A percentile compares a stretch with the other conserved stretches of the same genome.
phyloP scores from a whole-genome alignment of 2,113 vertebrate species.

The Pan paniscus region DNA sequence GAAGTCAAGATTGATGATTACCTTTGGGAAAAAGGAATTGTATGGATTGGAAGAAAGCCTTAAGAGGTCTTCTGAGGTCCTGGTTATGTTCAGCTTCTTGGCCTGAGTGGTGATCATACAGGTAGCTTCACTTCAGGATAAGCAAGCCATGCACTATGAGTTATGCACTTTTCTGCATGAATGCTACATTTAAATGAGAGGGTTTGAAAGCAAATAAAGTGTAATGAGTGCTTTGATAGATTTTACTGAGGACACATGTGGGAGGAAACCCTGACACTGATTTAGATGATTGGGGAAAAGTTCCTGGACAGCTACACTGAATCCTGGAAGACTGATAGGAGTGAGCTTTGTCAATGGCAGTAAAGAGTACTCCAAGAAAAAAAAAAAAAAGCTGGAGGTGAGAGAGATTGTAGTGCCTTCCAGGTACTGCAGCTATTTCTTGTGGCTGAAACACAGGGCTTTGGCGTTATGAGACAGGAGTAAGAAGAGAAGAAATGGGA shows the following conservation, averaged over 20 bases:
- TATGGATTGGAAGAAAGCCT: neutral
- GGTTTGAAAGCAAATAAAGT: neutral
- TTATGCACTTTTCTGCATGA: neutral
- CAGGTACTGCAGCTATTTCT: neutral
- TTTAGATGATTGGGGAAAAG: neutral
- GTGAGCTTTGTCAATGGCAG: neutral
- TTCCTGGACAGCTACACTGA: neutral
- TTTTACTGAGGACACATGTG: neutral
- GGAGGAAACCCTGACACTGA: neutral
- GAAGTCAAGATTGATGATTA: neutral
- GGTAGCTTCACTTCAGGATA: neutral
- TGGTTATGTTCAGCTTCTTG: neutral
- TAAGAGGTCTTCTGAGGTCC: neutral
- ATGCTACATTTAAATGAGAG: neutral
- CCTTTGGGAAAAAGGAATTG: neutral
- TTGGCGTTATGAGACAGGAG: neutral
- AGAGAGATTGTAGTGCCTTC: neutral
- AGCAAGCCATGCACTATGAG: neutral
- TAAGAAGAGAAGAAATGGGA: neutral
- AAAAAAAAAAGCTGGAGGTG: neutral
- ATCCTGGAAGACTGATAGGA: neutral
- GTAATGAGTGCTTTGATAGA: neutral
- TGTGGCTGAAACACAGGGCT: neutral
- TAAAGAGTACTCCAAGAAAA: neutral
- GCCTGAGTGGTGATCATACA: neutral